Evolutionary conservation across 2,797 vertebrate species (phyloP), one percentile per base, ranked within the genome.

Genomic region (Falco rusticolus): DNA sequence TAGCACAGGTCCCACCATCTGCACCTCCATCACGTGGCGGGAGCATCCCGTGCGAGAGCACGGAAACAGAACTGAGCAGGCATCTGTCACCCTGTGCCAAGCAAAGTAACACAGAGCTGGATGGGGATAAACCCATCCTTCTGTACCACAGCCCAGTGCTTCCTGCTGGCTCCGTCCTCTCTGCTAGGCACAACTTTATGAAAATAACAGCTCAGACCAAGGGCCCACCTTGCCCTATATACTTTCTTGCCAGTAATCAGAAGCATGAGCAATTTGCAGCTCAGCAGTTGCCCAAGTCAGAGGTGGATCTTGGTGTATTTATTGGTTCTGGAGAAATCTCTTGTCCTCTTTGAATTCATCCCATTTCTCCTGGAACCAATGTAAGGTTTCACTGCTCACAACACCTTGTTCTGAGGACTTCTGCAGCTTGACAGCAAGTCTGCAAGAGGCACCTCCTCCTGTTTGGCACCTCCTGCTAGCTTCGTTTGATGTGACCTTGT

Each of bases 401-500:
- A 69, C 63, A 71, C 54, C 70, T 90, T 63, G 63, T 84, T 65
- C 81, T 50, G 81, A 93, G 51, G 81, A 79, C 63, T 93, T 78
- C 16, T 51, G 54, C 8, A 8, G 74, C 84, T 86, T 66, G 81
- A 84, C 33, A 89, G 84, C 54, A 48, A 6, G 1, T 69, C 84
- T 87, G 53, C 1, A 17, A 82, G 90, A 93, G 47, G 43, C 85
- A 87, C 56, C 78, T 87, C 75, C 88, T 88, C 81, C 89, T 76
- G 54, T 57, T 89, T 92, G 81, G 77, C 51, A 94, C 34, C 84
- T 93, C 88, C 94, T 70, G 86, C 63, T 63, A 82, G 61, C 59
- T 91, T 91, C 63, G 56, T 90, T 63, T 89, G 81, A 72, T 90
- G 84, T 76, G 80, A 95, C 88, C 84, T 96, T 96, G 90, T 82